Evolutionary conservation across 2,113 vertebrate genomes (phyloP).

Genomic region (Spizaetus ornatus): DNA sequence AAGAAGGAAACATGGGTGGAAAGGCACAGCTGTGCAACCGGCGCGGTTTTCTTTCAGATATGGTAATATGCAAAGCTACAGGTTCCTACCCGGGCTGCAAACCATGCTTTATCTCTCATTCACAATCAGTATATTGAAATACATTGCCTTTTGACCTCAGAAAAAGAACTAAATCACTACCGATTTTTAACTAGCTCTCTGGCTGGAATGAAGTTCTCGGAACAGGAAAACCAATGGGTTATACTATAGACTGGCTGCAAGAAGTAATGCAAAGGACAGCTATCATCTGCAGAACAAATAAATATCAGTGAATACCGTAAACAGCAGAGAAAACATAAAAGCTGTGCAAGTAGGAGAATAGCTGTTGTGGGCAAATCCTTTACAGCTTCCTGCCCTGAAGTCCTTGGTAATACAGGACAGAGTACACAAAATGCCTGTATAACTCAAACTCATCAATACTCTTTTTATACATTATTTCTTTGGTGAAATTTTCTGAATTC

Average conservation of each 20-base stretch:
- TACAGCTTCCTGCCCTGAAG: neutral
- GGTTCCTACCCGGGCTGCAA: neutral
- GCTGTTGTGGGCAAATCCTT: neutral
- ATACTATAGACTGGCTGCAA: neutral
- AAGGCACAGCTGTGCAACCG: neutral
- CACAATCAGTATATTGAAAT: neutral
- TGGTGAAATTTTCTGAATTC: neutral
- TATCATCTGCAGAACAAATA: neutral
- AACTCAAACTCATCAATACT: neutral
- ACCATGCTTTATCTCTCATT: accelerated
- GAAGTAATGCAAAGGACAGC: neutral
- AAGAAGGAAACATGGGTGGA: neutral
- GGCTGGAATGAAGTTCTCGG: neutral
- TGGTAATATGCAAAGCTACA: neutral
- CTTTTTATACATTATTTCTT: neutral
- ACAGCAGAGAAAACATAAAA: neutral
- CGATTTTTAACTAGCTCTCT: neutral
- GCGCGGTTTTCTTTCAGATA: accelerated
- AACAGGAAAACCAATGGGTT: neutral
- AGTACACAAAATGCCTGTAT: neutral
- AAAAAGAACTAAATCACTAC: neutral
- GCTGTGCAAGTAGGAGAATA: neutral
- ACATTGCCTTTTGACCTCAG: neutral
- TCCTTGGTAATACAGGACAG: accelerated
- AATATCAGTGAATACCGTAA: neutral